These are phyloP conservation scores for Cettia cetti DNA, from an alignment of 2,113 vertebrate genomes.

Conservation along the genomic window DNA sequence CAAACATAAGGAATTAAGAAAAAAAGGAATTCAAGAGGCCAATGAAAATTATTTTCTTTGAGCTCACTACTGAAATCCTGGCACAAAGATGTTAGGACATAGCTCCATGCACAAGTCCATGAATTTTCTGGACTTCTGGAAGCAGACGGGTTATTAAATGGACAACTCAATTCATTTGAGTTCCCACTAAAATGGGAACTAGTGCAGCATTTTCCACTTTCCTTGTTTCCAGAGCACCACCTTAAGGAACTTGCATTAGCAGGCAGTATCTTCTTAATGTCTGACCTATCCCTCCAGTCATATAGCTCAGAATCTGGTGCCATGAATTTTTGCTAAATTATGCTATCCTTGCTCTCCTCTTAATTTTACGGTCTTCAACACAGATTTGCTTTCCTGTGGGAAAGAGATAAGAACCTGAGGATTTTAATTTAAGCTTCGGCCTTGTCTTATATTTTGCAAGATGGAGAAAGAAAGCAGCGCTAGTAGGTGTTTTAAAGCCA, in stretches of 20 bases:
- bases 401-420: slow-evolving; percentile 93
- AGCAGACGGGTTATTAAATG: background rate
- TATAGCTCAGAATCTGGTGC: slow-evolving; percentile 79
- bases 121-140: background rate
- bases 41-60: slow-evolving; percentile 18
- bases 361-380: slow-evolving; percentile 97
- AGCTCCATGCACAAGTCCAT: background rate
- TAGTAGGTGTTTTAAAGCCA: slow-evolving; percentile 71
- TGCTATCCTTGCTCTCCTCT: slow-evolving; percentile 89
- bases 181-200: background rate
- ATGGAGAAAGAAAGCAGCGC: slow-evolving; percentile 68
- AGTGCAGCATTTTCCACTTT: slow-evolving; percentile 2
- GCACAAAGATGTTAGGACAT: slow-evolving; percentile 1
- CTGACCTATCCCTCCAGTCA: slow-evolving; percentile 83
- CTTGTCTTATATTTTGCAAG: slow-evolving; percentile 85
- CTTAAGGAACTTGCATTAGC: slow-evolving; percentile 76
- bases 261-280: slow-evolving; percentile 79
- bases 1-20: background rate
- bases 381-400: slow-evolving; percentile 94
- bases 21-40: background rate
- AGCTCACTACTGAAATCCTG: background rate
- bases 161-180: slow-evolving; percentile 12
- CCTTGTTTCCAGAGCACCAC: slow-evolving; percentile 71
- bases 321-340: slow-evolving; percentile 86
- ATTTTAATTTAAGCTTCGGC: slow-evolving; percentile 88